phyloP scores from a whole-genome alignment of 2,797 vertebrate species.

The Sebastiscus albofasciatus region DNA sequence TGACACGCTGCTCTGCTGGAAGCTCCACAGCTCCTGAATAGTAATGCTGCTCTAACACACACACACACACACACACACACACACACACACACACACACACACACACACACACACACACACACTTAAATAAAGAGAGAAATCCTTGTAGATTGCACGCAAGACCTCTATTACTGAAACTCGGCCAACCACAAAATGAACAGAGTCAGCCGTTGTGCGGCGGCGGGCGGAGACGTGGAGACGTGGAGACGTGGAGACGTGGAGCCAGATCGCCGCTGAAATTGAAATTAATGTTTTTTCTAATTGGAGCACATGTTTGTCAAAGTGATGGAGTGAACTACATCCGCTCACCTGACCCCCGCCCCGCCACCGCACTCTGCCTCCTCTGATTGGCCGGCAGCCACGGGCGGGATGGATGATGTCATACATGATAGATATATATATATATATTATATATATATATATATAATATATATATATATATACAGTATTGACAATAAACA shows the following conservation, averaged over 20 bases:
- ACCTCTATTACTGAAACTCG: conserved; percentile 71
- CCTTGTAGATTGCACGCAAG: conserved; percentile 44
- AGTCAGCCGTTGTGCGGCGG: conserved; percentile 65
- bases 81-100: not conserved
- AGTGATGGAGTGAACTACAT: conserved; percentile 63
- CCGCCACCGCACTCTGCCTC: not conserved
- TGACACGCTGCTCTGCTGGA: conserved; percentile 46
- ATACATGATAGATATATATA: not conserved
- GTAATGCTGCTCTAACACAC: conserved; percentile 37
- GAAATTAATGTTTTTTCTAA: conserved; percentile 77
- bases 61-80: too few relatives aligned
- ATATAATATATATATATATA: too few relatives aligned
- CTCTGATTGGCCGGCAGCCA: conserved; percentile 41
- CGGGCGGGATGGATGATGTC: conserved; percentile 19
- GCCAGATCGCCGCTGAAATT: conserved; percentile 53
- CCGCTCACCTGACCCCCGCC: conserved; percentile 46
- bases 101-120: too few relatives aligned
- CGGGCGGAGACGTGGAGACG: not conserved
- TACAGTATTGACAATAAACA: too few relatives aligned
- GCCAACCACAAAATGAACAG: conserved; percentile 76
- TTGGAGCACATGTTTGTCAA: conserved; percentile 74
- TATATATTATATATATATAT: too few relatives aligned
- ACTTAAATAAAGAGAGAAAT: not conserved
- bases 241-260: conserved; percentile 30
- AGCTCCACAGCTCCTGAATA: conserved; percentile 38